Conservation (phyloP, 2,797 vertebrate species). For the Malacoraja senta region DNA sequence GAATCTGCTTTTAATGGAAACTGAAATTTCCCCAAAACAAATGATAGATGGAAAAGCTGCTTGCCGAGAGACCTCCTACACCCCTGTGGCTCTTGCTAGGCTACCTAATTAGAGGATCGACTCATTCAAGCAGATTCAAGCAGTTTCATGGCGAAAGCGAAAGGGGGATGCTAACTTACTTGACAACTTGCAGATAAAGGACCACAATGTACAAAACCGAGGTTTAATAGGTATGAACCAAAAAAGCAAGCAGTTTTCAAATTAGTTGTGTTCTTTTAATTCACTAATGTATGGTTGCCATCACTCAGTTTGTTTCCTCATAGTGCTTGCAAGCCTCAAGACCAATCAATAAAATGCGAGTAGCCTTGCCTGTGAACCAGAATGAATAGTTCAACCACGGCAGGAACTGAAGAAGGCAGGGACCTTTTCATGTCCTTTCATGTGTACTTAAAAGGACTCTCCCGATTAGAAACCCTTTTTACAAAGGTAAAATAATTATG, state of each 20-base stretch:
- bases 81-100: not conserved
- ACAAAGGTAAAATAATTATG: constrained; percentile 35
- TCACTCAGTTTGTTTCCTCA: not conserved
- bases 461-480: constrained; percentile 14
- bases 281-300: not conserved
- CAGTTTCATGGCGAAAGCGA: not conserved
- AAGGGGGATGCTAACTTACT: not conserved
- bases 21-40: not conserved
- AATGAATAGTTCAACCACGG: constrained; percentile 4
- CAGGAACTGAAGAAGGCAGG: not conserved
- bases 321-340: not conserved
- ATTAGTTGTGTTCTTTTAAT: not conserved
- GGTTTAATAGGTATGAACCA: not conserved
- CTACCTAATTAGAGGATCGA: not conserved
- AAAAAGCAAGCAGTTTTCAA: not conserved
- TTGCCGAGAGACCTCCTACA: not conserved
- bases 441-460: constrained; percentile 34
- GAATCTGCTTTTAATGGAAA: not conserved
- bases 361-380: constrained; percentile 26
- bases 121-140: too few relatives aligned
- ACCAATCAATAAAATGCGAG: constrained; percentile 19
- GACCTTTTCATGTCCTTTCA: constrained; percentile 30
- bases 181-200: not conserved
- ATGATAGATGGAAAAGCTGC: not conserved
- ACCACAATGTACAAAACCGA: not conserved